A percentile compares a stretch with the other conserved stretches of the same genome.
Evolutionary conservation across 2,888 invertebrate genomes (phyloP).

Genomic region (Dastarcus helophoroides): DNA sequence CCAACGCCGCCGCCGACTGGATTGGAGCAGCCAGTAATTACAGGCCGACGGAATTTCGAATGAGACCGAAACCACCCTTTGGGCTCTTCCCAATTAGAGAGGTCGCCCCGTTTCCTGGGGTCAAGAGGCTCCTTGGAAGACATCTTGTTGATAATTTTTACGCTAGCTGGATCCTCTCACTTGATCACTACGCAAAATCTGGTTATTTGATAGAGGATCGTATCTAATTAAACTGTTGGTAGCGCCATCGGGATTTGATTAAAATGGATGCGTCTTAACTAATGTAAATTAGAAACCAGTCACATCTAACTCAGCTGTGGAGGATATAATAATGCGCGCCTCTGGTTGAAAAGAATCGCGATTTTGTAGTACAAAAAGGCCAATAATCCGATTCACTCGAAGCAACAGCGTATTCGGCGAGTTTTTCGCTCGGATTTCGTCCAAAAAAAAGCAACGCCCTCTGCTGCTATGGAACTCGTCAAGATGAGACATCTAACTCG

Average conservation of each 20-base stretch:
- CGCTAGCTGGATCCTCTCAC: too few species aligned
- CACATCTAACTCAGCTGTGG: conserved; percentile 6
- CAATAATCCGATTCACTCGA: conserved; percentile 7
- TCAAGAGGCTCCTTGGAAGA: too few species aligned
- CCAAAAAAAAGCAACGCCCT: conserved; percentile 15
- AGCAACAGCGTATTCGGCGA: conserved; percentile 14
- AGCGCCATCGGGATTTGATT: not conserved
- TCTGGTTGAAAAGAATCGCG: conserved; percentile 4
- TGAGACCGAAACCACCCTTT: too few species aligned
- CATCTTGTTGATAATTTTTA: too few species aligned
- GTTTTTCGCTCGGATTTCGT: conserved; percentile 15
- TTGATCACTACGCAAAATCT: too few species aligned
- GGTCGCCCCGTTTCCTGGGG: too few species aligned
- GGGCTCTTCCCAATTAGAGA: too few species aligned
- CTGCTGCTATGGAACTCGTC: conserved; percentile 25
- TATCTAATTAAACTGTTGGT: too few species aligned
- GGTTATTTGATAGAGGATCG: too few species aligned
- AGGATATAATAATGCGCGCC: conserved; percentile 10
- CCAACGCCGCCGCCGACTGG: conserved; percentile 26
- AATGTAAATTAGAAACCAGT: too few species aligned
- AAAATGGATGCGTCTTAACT: too few species aligned
- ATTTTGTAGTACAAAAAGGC: conserved; percentile 3
- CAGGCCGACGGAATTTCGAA: conserved; percentile 8
- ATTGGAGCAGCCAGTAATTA: conserved; percentile 22
- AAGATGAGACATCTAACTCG: conserved; percentile 32